A percentile compares a stretch with the other conserved stretches of the same genome.
These are phyloP conservation scores for Andricus grossulariae DNA, from an alignment of 1,140 invertebrate genomes.

Conservation along the genomic window DNA sequence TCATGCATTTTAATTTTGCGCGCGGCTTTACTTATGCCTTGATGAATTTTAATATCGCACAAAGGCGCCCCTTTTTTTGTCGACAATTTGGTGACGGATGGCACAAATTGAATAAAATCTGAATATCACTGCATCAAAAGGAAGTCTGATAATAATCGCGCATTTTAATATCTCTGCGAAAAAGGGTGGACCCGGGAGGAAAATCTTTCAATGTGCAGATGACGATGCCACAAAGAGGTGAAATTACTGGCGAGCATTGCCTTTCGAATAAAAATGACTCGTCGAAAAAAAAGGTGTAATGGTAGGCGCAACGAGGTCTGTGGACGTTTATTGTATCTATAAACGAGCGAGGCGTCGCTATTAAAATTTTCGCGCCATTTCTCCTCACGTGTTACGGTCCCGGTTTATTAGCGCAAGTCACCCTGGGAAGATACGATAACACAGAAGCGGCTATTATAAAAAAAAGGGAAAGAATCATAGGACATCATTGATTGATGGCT, in stretches of 20 bases:
- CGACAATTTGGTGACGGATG: conserved; percentile 28
- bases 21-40: conserved; percentile 1
- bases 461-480: conserved; percentile 52
- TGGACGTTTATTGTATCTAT: conserved; percentile 61
- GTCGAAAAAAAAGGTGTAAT: conserved; percentile 49
- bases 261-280: conserved; percentile 46
- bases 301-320: conserved; percentile 47
- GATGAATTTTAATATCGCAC: conserved; percentile 28
- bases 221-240: conserved; percentile 23
- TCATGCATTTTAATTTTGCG: conserved; percentile 27
- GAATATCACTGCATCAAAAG: conserved; percentile 31
- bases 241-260: conserved; percentile 16
- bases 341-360: conserved; percentile 54
- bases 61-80: conserved; percentile 21
- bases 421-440: conserved; percentile 53
- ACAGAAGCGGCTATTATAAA: conserved; percentile 48
- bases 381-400: conserved; percentile 49
- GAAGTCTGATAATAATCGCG: conserved; percentile 10
- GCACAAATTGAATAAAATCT: conserved; percentile 28
- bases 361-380: conserved; percentile 59
- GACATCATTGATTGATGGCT: conserved; percentile 58
- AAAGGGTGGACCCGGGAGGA: conserved; percentile 17
- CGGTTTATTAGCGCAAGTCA: conserved; percentile 61
- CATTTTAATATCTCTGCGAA: conserved; percentile 16
- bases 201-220: conserved; percentile 16